Evolutionary conservation across 2,888 invertebrate genomes (phyloP).

Genomic region (Polyommatus icarus): DNA sequence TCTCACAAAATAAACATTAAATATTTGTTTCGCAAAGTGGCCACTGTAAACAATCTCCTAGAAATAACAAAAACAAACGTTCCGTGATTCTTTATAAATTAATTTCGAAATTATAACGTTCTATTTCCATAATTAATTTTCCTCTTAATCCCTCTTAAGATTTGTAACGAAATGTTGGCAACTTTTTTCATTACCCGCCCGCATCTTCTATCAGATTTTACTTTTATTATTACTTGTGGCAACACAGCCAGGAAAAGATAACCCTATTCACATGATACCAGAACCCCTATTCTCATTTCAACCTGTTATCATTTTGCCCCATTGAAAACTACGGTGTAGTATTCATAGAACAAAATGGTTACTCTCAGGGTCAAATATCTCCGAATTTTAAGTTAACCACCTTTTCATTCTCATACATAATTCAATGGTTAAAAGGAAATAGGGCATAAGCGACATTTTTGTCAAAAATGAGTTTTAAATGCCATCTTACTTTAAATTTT

Average conservation of each 20-base stretch:
- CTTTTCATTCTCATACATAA: too few relatives aligned
- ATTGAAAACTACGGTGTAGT: too few relatives aligned
- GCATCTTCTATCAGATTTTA: neutral
- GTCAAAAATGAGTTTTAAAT: too few relatives aligned
- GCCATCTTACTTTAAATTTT: too few relatives aligned
- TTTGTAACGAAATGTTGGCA: neutral
- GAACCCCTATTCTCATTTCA: too few relatives aligned
- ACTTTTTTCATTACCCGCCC: conserved; percentile 13
- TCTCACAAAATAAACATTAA: neutral
- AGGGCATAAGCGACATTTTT: too few relatives aligned
- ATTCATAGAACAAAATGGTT: too few relatives aligned
- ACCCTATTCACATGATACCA: too few relatives aligned
- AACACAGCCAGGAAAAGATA: neutral
- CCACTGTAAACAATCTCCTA: neutral
- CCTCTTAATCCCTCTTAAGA: conserved; percentile 10
- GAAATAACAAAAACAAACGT: neutral
- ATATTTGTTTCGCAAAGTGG: neutral
- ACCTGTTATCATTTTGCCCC: too few relatives aligned
- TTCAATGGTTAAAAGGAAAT: too few relatives aligned
- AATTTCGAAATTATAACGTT: conserved; percentile 2
- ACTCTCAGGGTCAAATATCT: too few relatives aligned
- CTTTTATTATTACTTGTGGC: neutral
- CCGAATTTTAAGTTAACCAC: too few relatives aligned
- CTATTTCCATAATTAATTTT: conserved; percentile 5
- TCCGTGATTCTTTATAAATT: neutral